phyloP scores from a whole-genome alignment of 1,140 invertebrate genomes.

The Gyrodactylus salaris region DNA sequence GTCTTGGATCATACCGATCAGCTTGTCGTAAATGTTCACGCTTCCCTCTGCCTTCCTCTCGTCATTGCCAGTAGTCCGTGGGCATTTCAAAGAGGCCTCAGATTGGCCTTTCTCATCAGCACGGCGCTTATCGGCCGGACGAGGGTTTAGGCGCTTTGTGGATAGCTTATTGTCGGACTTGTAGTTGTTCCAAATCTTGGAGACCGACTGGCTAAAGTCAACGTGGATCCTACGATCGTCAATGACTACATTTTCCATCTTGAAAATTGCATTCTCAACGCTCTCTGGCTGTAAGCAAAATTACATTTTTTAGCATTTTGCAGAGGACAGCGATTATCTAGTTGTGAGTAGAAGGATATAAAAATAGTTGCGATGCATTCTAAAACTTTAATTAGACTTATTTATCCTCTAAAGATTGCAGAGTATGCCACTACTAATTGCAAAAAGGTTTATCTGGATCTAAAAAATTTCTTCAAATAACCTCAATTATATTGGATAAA shows the following conservation, averaged over 20 bases:
- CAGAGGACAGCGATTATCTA: no score
- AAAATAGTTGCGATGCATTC: no score
- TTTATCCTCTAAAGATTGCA: no score
- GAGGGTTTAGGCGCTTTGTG: not conserved
- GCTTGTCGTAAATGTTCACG: no score
- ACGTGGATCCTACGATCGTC: constrained; percentile 94
- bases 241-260: constrained; percentile 98
- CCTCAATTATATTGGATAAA: no score
- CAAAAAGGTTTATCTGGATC: no score
- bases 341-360: no score
- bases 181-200: constrained; percentile 26
- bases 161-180: not conserved
- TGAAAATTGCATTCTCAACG: constrained; percentile 77
- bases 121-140: not conserved
- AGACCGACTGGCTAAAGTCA: constrained; percentile 90
- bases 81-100: not conserved
- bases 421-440: no score
- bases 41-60: not conserved
- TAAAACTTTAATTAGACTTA: no score
- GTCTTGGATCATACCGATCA: no score
- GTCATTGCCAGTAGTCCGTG: not conserved
- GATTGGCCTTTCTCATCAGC: not conserved
- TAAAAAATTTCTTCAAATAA: no score
- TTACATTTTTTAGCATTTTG: no score
- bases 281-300: constrained; percentile 28